Evolutionary conservation across 2,797 vertebrate genomes (phyloP), one percentile per base, ranked within the genome.

Genomic region (Prionace glauca): DNA sequence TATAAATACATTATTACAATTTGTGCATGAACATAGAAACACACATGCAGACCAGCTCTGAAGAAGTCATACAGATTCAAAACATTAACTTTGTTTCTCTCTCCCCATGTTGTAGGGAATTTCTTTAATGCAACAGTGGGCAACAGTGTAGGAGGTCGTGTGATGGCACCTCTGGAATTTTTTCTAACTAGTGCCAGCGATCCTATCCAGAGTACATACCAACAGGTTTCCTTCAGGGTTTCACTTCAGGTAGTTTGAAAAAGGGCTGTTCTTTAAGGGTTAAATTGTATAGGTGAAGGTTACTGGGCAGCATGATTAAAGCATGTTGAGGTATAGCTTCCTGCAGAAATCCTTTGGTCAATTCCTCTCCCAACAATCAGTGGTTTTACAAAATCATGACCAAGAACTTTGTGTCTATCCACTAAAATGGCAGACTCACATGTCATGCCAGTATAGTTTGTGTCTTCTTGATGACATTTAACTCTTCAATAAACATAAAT

Each of bases 311-410:
- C 0, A 69, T 93, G 91, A 65, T 65, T 93, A 65, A 24, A 69
- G 41, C 20, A 36, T n/a, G 3, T 67, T 41, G 56, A 91, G 88
- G 56, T 18, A 16, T 65, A 60, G 14, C 60, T 91, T 65, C 22
- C 91, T 10, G 29, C 65, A 69, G 62, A n/a, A 93, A 93, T 16
- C 20, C n/a, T 24, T 45, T 11, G 20, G 67, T 10, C 88, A 91
- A n/a, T 16, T 41, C 41, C 36, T 24, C 41, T 84, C 81, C 45
- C 22, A 8, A 45, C 81, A 45, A 1, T 45, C 41, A 22, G 18
- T 91, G 88, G 60, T 91, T 69, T 93, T 93, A 93, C 90, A 69
- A 69, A 93, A 69, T 22, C 90, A 9, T 65, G 10, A 65, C 62
- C 62, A 65, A 65, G 62, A 0, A 65, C 12, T 65, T 65, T 65